Base-by-base conservation (phyloP, 2,888 invertebrate genomes). In the Oxyscelio sp. region DNA sequence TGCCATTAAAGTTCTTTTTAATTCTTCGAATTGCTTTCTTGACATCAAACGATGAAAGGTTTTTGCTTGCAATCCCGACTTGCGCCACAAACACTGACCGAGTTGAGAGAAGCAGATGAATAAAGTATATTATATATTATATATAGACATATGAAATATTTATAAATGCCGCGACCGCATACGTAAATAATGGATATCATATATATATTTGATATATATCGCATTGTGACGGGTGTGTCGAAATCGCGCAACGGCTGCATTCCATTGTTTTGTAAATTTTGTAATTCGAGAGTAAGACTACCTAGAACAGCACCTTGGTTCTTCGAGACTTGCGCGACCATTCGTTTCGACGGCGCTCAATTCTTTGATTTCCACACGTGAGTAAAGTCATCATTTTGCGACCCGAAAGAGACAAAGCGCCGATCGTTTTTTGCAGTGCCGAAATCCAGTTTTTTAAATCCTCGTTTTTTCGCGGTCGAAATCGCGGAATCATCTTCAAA, bases 191-290 rank as follows among this genome's bases (percentile, higher is more conserved):
- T 87, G 63, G 86, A 87, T 88, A 89, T 89, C 88, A 88, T 87
- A 85, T 90, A 88, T 90, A 92, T 92, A n/a, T n/a, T 92, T 92
- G 91, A 92, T 92, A 92, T 92, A 92, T 90, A 89, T 90, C 85
- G 88, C 90, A 90, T 90, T 90, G 88, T 90, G 90, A 90, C 91
- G 90, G 89, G 91, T 90, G 90, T 91, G 91, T 93, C 91, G 89
- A 89, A 90, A 92, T 86, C 90, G 90, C 88, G 89, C 88, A 87
- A 89, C 88, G 90, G 90, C 92, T 91, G 88, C 90, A 90, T 92
- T 90, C 90, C 90, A 88, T 92, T 90, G 90, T 91, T 92, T 90
- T 91, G 91, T 92, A 92, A 92, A 92, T 92, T 93, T 93, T 92
- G 91, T 91, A 92, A 91, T 91, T 91, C 92, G 91, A 86, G 74